Evolutionary conservation across 2,888 invertebrate genomes (phyloP).

Genomic region (Ptilodon capucinus): DNA sequence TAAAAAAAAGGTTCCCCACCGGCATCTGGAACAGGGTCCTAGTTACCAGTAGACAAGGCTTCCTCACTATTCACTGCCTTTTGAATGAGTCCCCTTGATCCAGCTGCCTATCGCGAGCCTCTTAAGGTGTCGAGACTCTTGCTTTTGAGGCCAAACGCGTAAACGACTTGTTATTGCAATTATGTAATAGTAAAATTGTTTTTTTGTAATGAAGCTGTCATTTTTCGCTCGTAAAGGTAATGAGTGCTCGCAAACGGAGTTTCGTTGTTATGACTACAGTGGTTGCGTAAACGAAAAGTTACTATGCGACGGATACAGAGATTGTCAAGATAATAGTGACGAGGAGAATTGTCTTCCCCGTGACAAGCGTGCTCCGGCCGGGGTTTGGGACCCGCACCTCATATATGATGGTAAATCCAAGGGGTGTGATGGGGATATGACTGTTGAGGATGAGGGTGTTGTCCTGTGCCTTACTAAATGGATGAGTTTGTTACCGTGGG

Average conservation of each 20-base stretch:
- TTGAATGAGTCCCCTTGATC: too few relatives aligned
- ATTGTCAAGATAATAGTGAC: constrained; percentile 86
- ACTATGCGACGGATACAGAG: constrained; percentile 82
- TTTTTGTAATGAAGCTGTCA: constrained; percentile 20
- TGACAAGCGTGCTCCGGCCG: constrained; percentile 59
- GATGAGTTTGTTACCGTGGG: constrained; percentile 50
- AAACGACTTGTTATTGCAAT: constrained; percentile 6
- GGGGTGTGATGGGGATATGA: constrained; percentile 64
- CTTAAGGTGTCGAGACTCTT: too few relatives aligned
- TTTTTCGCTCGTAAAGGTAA: constrained; percentile 61
- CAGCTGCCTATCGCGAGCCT: too few relatives aligned
- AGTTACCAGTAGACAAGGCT: too few relatives aligned
- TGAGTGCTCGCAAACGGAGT: constrained; percentile 67
- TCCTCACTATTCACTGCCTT: too few relatives aligned
- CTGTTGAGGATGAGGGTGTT: constrained; percentile 24
- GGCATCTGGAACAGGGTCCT: too few relatives aligned
- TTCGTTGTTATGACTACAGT: constrained; percentile 81
- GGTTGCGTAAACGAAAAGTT: constrained; percentile 82
- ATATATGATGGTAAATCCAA: constrained; percentile 45
- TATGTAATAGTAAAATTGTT: not conserved
- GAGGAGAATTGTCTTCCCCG: constrained; percentile 82
- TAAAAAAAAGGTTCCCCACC: too few relatives aligned
- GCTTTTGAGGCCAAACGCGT: too few relatives aligned
- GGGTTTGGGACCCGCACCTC: constrained; percentile 20
- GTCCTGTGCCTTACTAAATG: constrained; percentile 44